Conservation (phyloP, 2,797 vertebrate species). For the Enteromius paludinosus region DNA sequence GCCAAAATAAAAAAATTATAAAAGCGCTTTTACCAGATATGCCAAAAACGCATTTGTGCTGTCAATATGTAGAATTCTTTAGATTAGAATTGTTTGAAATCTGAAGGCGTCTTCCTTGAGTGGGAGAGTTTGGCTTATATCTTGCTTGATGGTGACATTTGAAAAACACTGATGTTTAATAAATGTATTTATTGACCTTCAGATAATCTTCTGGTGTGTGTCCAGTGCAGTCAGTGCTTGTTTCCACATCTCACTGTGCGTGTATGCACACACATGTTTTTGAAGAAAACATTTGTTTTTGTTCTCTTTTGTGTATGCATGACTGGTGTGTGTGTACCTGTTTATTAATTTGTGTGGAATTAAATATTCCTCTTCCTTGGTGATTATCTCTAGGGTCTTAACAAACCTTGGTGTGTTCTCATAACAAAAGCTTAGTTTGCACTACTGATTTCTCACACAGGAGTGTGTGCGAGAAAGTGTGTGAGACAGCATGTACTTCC, state of each 20-base stretch:
- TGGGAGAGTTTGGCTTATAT: constrained; percentile 14
- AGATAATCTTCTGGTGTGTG: constrained; percentile 35
- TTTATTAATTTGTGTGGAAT: constrained; percentile 34
- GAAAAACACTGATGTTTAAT: constrained; percentile 2
- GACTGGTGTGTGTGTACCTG: constrained; percentile 1
- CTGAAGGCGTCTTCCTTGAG: not conserved
- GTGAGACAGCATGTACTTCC: not conserved
- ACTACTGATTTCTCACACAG: constrained; percentile 29
- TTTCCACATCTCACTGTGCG: not conserved
- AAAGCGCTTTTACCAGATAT: not conserved
- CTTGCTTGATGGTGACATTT: constrained; percentile 15
- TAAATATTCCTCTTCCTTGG: constrained; percentile 63
- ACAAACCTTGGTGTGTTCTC: constrained; percentile 72
- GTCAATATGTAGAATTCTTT: not conserved
- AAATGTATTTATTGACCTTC: constrained; percentile 42
- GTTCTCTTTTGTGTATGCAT: not conserved
- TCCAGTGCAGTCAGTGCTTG: not conserved
- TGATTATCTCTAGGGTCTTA: constrained; percentile 71
- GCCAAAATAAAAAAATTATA: too few species aligned
- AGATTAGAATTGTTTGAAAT: not conserved
- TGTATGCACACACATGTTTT: not conserved
- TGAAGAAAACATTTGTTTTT: not conserved
- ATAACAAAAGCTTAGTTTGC: constrained; percentile 67
- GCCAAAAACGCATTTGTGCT: not conserved
- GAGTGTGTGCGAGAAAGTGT: constrained; percentile 1